Percentiles rank a stretch among this genome's conserved stretches.
Evolutionary conservation across 2,888 invertebrate species (phyloP).

Genomic region (Seira sanloemensis): DNA sequence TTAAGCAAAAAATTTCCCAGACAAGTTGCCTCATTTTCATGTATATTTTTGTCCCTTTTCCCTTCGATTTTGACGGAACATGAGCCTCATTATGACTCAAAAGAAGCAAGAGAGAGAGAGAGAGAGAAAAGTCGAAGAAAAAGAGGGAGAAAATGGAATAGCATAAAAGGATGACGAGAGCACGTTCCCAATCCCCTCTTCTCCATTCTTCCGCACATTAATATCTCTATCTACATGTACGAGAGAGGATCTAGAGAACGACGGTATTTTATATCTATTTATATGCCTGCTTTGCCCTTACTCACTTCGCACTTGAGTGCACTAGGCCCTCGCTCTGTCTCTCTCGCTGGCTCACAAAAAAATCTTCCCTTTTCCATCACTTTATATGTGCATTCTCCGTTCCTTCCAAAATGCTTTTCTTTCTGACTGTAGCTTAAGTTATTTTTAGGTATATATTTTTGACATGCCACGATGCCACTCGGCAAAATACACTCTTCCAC

Average conservation of each 20-base stretch:
- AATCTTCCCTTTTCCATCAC: background rate
- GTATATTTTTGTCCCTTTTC: constrained; percentile 47
- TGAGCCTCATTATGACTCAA: constrained; percentile 59
- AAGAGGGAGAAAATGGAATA: constrained; percentile 35
- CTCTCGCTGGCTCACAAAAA: background rate
- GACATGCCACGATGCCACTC: background rate
- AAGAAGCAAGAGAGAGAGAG: constrained; percentile 16
- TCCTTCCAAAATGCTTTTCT: background rate
- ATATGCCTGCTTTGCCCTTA: constrained; percentile 51
- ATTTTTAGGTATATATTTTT: background rate
- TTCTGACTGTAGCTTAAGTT: background rate
- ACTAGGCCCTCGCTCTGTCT: constrained; percentile 40
- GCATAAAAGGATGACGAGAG: constrained; percentile 65
- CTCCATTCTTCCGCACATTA: constrained; percentile 24
- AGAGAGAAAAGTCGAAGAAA: constrained; percentile 15
- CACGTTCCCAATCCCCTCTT: constrained; percentile 64
- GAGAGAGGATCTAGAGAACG: constrained; percentile 30
- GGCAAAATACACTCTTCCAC: background rate
- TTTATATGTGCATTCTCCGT: background rate
- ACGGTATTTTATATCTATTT: constrained; percentile 40
- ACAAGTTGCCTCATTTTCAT: background rate
- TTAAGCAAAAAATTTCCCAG: background rate
- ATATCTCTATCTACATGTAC: constrained; percentile 29
- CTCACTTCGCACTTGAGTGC: constrained; percentile 60
- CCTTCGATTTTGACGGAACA: constrained; percentile 57